A percentile compares a stretch with the other conserved stretches of the same genome.
Conservation (phyloP, 2,888 invertebrate species). For the Agonopterix alstromeriana region DNA sequence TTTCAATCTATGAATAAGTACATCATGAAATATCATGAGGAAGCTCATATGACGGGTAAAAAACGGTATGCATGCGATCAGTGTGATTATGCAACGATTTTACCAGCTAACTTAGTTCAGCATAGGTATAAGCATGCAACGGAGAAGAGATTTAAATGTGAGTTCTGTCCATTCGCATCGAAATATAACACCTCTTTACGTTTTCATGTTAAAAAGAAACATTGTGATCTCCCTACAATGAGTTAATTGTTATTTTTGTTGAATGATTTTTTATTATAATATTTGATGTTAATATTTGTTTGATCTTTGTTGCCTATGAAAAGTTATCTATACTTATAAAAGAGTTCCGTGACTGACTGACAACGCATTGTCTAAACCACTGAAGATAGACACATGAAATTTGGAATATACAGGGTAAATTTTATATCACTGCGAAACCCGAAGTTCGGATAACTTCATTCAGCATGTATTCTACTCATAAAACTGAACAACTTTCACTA, state of each 20-base stretch:
- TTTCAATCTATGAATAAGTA: constrained; percentile 69
- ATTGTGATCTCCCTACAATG: constrained; percentile 65
- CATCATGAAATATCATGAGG: constrained; percentile 59
- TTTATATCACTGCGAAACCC: too few relatives aligned
- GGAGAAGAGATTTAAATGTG: constrained; percentile 65
- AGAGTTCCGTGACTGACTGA: too few relatives aligned
- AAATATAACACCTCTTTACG: constrained; percentile 67
- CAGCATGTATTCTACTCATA: too few relatives aligned
- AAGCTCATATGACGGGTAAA: constrained; percentile 58
- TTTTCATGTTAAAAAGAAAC: constrained; percentile 67
- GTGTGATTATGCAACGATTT: constrained; percentile 61
- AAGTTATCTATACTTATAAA: too few relatives aligned
- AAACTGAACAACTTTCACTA: too few relatives aligned
- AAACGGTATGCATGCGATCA: constrained; percentile 57
- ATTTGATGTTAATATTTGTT: constrained; percentile 37
- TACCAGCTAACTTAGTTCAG: constrained; percentile 63
- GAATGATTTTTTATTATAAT: constrained; percentile 16
- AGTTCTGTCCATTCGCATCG: constrained; percentile 63
- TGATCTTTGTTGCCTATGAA: neutral
- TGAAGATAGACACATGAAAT: too few relatives aligned
- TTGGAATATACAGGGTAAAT: too few relatives aligned
- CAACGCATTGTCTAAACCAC: too few relatives aligned
- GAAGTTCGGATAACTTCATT: too few relatives aligned
- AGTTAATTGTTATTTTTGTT: constrained; percentile 35
- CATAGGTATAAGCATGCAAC: constrained; percentile 67